Evolutionary conservation across 2,113 vertebrate species (phyloP).

Genomic region (Choloepus hoffmanni): DNA sequence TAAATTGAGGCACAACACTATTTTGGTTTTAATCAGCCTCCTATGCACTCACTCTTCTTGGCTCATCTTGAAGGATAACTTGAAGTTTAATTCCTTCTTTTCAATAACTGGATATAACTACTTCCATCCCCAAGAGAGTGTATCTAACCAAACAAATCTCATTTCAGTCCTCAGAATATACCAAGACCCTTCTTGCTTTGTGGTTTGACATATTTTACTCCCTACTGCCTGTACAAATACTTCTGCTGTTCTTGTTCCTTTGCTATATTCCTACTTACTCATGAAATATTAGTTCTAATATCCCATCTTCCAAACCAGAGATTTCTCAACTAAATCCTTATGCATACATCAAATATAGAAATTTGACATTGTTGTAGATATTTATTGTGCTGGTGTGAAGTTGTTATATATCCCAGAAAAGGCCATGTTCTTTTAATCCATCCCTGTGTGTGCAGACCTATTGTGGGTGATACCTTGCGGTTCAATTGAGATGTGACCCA

Average conservation of each 20-base stretch:
- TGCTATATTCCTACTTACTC: background rate
- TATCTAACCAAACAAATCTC: background rate
- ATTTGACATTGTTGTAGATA: background rate
- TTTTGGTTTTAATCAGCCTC: background rate
- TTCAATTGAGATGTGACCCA: too few relatives aligned
- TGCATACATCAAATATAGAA: background rate
- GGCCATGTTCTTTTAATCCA: too few relatives aligned
- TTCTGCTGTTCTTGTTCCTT: background rate
- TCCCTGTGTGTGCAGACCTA: too few relatives aligned
- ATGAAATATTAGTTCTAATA: background rate
- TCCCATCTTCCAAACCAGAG: background rate
- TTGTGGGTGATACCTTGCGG: too few relatives aligned
- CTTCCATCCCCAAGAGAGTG: background rate
- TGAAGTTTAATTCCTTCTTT: background rate
- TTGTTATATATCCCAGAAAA: too few relatives aligned
- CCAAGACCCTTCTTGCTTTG: background rate
- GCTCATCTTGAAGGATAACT: too few relatives aligned
- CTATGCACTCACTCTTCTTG: background rate
- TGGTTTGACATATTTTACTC: background rate
- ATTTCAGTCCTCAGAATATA: background rate
- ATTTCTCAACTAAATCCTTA: background rate
- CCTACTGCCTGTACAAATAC: background rate
- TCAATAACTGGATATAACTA: background rate
- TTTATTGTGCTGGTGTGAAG: background rate
- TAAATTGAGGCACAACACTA: too few relatives aligned